Conservation (phyloP, 2,797 vertebrate species). For the Champsocephalus gunnari region DNA sequence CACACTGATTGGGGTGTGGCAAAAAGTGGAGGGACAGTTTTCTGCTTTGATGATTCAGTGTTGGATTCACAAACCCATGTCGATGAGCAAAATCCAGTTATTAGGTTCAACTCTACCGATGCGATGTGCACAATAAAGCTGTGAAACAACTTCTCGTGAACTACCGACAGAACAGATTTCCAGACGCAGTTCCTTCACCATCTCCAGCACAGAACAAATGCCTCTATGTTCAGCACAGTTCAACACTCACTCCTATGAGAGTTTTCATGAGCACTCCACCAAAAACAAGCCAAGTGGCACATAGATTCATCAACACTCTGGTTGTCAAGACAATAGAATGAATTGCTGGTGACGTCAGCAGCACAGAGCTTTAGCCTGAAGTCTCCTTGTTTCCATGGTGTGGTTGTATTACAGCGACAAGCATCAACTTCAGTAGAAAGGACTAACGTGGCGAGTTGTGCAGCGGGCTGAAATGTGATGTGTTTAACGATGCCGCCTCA, state of each 20-base stretch:
- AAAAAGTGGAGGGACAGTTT: constrained; percentile 8
- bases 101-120: not conserved
- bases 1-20: constrained; percentile 11
- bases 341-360: constrained; percentile 73
- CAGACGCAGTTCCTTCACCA: not conserved
- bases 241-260: constrained; percentile 12
- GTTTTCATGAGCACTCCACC: constrained; percentile 27
- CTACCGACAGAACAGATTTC: not conserved
- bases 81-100: constrained; percentile 7
- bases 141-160: constrained; percentile 14
- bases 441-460: constrained; percentile 62
- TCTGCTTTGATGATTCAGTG: not conserved
- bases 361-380: constrained; percentile 54
- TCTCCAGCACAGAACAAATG: not conserved
- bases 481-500: constrained; percentile 49
- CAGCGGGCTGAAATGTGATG: constrained; percentile 57
- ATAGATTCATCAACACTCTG: constrained; percentile 71
- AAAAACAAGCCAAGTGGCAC: constrained; percentile 37
- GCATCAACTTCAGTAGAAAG: constrained; percentile 66
- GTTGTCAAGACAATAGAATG: constrained; percentile 78
- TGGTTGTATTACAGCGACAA: constrained; percentile 52
- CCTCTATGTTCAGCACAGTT: constrained; percentile 10
- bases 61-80: not conserved
- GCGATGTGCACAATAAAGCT: constrained; percentile 12
- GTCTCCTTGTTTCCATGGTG: constrained; percentile 79